Evolutionary conservation across 2,888 invertebrate species (phyloP).

Genomic region (Eristalis arbustorum): DNA sequence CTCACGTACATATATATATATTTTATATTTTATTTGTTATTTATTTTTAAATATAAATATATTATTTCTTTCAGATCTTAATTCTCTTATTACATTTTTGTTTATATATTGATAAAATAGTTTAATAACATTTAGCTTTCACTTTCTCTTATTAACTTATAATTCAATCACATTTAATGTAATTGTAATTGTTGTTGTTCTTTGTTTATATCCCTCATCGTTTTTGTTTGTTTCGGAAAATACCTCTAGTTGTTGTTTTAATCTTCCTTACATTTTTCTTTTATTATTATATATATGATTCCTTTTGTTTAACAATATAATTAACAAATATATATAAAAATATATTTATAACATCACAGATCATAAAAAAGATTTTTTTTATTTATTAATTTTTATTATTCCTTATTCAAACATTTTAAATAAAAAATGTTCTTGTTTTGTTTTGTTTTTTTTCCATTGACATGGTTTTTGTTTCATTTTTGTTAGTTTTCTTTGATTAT

Average conservation of each 20-base stretch:
- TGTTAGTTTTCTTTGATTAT: constrained; percentile 13
- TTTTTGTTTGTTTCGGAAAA: constrained; percentile 57
- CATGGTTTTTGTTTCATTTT: constrained; percentile 14
- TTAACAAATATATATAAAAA: constrained; percentile 75
- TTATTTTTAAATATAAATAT: constrained; percentile 63
- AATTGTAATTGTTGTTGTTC: constrained; percentile 36
- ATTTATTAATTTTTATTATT: constrained; percentile 45
- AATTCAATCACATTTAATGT: constrained; percentile 61
- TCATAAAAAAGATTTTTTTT: constrained; percentile 72
- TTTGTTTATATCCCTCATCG: constrained; percentile 17
- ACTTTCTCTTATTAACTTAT: constrained; percentile 43
- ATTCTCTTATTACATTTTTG: constrained; percentile 70
- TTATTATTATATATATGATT: constrained; percentile 70
- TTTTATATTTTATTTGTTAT: constrained; percentile 32
- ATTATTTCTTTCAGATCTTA: constrained; percentile 70
- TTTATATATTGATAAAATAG: constrained; percentile 70
- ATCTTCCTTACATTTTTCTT: constrained; percentile 52
- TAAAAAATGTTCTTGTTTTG: constrained; percentile 58
- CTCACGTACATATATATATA: constrained; percentile 32
- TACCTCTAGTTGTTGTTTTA: constrained; percentile 56
- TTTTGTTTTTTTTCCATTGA: constrained; percentile 29
- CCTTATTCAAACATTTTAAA: constrained; percentile 64
- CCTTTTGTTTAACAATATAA: constrained; percentile 73
- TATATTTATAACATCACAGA: constrained; percentile 75
- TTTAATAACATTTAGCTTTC: constrained; percentile 62